Conservation (phyloP, 2,888 invertebrate genomes). For the Eupithecia insigniata region DNA sequence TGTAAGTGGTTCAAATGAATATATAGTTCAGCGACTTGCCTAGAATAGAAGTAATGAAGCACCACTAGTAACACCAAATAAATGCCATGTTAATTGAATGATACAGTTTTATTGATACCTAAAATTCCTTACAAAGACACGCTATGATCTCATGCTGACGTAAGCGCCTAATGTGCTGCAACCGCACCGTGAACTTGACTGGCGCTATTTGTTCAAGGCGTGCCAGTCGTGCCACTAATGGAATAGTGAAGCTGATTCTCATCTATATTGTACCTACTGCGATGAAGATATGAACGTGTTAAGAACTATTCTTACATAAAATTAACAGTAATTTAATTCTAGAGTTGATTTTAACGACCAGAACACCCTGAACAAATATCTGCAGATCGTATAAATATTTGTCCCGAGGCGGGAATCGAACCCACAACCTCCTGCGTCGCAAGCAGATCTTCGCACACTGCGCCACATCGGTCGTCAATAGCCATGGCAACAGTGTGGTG, state of each 20-base stretch:
- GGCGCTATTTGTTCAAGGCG: conserved; percentile 37
- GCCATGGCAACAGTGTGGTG: too few species aligned
- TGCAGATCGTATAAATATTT: too few species aligned
- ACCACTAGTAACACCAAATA: background rate
- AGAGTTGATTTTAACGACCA: too few species aligned
- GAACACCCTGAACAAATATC: too few species aligned
- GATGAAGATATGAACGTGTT: too few species aligned
- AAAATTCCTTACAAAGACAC: conserved; percentile 12
- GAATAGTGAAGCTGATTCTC: background rate
- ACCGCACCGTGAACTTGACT: conserved; percentile 62
- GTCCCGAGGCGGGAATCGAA: too few species aligned
- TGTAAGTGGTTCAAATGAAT: too few species aligned
- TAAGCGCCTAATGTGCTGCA: conserved; percentile 37
- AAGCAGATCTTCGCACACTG: too few species aligned
- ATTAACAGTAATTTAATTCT: too few species aligned
- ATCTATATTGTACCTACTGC: background rate
- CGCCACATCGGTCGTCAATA: too few species aligned
- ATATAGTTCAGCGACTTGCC: background rate
- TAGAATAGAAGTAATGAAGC: background rate
- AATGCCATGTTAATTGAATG: background rate
- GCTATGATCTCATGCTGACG: conserved; percentile 47
- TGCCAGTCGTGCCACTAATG: conserved; percentile 39
- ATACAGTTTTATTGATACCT: background rate
- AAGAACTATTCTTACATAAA: too few species aligned
- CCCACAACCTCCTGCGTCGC: too few species aligned